Evolutionary conservation across 2,113 vertebrate genomes (phyloP).

Genomic region (Kryptolebias marmoratus): DNA sequence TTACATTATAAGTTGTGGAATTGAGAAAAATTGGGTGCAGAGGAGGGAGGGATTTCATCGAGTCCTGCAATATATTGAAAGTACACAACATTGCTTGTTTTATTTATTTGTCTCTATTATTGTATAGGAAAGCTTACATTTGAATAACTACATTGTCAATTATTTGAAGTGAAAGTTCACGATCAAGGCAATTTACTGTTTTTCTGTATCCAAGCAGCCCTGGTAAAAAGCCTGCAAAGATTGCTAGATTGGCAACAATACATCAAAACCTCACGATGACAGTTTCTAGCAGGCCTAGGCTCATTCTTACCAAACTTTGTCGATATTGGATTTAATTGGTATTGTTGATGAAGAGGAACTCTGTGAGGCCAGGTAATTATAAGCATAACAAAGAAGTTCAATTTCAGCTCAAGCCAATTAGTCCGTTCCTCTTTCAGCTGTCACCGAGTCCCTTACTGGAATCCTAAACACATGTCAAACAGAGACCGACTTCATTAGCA

Average conservation of each 20-base stretch:
- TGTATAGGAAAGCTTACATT: too few relatives aligned
- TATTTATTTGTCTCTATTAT: too few relatives aligned
- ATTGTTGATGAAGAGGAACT: constrained; percentile 6
- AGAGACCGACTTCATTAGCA: constrained; percentile 3
- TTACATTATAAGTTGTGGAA: too few relatives aligned
- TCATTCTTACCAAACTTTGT: neutral
- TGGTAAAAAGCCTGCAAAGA: too few relatives aligned
- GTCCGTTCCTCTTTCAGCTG: constrained; percentile 12
- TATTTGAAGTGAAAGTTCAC: too few relatives aligned
- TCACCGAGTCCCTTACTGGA: constrained; percentile 12
- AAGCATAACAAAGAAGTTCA: constrained; percentile 7
- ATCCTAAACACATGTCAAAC: constrained; percentile 11
- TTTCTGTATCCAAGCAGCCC: too few relatives aligned
- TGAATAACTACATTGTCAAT: too few relatives aligned
- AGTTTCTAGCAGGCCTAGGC: neutral
- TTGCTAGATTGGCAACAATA: neutral
- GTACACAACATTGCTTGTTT: too few relatives aligned
- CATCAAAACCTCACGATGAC: neutral
- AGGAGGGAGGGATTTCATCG: too few relatives aligned
- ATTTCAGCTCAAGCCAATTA: constrained; percentile 4
- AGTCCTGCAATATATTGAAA: too few relatives aligned
- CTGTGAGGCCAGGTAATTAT: neutral
- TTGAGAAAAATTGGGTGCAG: too few relatives aligned
- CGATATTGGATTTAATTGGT: constrained; percentile 7
- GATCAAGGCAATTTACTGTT: too few relatives aligned